Base-by-base conservation (phyloP, 2,888 invertebrate genomes). In the Oscheius sp. region DNA sequence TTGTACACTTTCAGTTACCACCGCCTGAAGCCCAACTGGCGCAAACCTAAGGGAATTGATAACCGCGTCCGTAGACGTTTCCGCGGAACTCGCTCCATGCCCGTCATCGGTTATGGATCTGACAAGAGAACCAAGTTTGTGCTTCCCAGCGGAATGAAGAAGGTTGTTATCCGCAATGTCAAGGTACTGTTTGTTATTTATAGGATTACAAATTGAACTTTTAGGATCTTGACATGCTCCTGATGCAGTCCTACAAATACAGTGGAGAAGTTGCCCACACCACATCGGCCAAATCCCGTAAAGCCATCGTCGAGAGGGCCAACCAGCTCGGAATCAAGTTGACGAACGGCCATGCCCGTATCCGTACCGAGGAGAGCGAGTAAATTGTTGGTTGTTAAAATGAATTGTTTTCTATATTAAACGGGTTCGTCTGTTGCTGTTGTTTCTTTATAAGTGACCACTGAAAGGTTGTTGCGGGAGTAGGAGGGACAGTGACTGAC, bases 41-140 rank as follows among this genome's bases (percentile, higher is more conserved):
- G 99, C 90, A 99, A 97, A 92, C 99, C 99, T 32, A 97, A 97
- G 92, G 99, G 99, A 95, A 99, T 99, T 91, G 99, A 99, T 92
- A 99, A 99, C 93, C 93, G 98, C 91, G 98, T 99, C 65, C 94
- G 99, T 86, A 94, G 99, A 90, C 93, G 97, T 87, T 99, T 99
- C 92, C 99, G 99, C 94, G 99, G 99, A 47, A 97, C 97, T 90
- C 96, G 94, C 90, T 92, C 95, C 92, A 99, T 99, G 99, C 99
- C 99, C 83, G 96, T 94, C 90, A 96, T 99, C 90, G 99, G 99
- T 93, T 99, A 97, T 90, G 98, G 99, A 85, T 95, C 96, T 87
- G 94, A 94, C 91, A 94, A 94, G 90, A 94, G 94, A 90, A 96
- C 96, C 76, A 94, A 94, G 90, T 97, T 98, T 91, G 95, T 99